Base-by-base conservation (phyloP, 2,888 invertebrate species). In the Spilarctia lutea region DNA sequence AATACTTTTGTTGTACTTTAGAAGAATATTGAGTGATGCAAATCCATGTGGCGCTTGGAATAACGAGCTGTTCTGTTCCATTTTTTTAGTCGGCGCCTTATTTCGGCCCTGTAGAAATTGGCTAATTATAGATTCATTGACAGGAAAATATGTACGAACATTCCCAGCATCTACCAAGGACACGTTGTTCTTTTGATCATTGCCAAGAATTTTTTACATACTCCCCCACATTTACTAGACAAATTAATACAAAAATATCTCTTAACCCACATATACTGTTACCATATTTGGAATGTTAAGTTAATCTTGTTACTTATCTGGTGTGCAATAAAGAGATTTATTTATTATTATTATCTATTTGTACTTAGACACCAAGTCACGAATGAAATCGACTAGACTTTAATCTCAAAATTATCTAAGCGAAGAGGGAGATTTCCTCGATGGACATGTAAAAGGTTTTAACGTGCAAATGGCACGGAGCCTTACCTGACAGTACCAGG, bases 341-440 rank as follows among this genome's bases (percentile, higher is more conserved):
- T n/a, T n/a, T n/a, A n/a, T n/a, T n/a, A n/a, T n/a, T n/a, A n/a
- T n/a, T n/a, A n/a, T n/a, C 10, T 48, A 68, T 56, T n/a, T n/a
- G 11, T 56, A 56, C 10, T 56, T 69, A 56, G 16, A 10, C n/a
- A 56, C 16, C 0, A 56, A 69, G n/a, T 69, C n/a, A 63, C 60
- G 30, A 63, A 11, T 56, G 35, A 71, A 71, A 74, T 39, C 73
- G 7, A 69, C 69, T 65, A 42, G 52, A 56, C 56, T n/a, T 75
- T 71, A 78, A 84, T 80, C 78, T 72, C 27, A 20, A 68, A 81
- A n/a, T 67, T 78, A 83, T 81, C 69, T 72, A 77, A 79, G 81
- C 76, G 81, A 78, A 81, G 78, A 74, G n/a, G 75, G 70, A 83
- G 72, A 82, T 82, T 78, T 83, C 66, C 75, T 69, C 18, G 85